phyloP scores from a whole-genome alignment of 2,888 invertebrate genomes.

The Xestobium rufovillosum region DNA sequence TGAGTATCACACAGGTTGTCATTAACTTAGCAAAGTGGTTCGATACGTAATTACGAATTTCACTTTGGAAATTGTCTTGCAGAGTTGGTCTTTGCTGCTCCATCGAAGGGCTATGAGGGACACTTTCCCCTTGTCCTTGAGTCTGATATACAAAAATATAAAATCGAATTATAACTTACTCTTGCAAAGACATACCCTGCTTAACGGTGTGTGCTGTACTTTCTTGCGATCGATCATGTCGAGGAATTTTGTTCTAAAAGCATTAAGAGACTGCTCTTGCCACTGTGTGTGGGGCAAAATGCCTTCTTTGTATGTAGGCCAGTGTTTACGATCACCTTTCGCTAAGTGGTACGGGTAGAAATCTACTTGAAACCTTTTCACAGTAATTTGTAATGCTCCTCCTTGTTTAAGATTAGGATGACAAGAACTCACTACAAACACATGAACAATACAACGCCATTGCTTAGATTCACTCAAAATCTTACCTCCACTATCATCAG shows the following conservation, averaged over 20 bases:
- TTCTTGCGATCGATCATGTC: slow-evolving; percentile 62
- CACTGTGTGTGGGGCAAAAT: slow-evolving; percentile 76
- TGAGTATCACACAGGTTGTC: slow-evolving; percentile 84
- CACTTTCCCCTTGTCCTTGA: too few species aligned
- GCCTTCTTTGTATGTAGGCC: slow-evolving; percentile 79
- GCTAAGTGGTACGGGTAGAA: slow-evolving; percentile 96
- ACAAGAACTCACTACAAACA: slow-evolving; percentile 59
- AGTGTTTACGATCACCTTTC: slow-evolving; percentile 77
- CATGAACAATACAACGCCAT: slow-evolving; percentile 7
- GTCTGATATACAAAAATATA: background rate
- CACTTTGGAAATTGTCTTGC: slow-evolving; percentile 34
- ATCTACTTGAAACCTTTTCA: slow-evolving; percentile 83
- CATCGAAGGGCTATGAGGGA: background rate
- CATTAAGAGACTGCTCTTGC: slow-evolving; percentile 75
- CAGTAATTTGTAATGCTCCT: slow-evolving; percentile 86
- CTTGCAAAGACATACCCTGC: slow-evolving; percentile 32
- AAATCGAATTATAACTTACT: slow-evolving; percentile 18
- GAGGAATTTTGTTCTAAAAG: slow-evolving; percentile 69
- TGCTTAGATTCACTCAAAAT: slow-evolving; percentile 11
- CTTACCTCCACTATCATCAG: slow-evolving; percentile 88
- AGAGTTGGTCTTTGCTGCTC: too few species aligned
- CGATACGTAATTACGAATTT: slow-evolving; percentile 53
- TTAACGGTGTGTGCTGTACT: slow-evolving; percentile 45
- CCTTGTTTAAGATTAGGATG: slow-evolving; percentile 81
- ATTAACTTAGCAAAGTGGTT: slow-evolving; percentile 74